Conservation (phyloP, 2,113 vertebrate genomes). For the Cheilinus undulatus region DNA sequence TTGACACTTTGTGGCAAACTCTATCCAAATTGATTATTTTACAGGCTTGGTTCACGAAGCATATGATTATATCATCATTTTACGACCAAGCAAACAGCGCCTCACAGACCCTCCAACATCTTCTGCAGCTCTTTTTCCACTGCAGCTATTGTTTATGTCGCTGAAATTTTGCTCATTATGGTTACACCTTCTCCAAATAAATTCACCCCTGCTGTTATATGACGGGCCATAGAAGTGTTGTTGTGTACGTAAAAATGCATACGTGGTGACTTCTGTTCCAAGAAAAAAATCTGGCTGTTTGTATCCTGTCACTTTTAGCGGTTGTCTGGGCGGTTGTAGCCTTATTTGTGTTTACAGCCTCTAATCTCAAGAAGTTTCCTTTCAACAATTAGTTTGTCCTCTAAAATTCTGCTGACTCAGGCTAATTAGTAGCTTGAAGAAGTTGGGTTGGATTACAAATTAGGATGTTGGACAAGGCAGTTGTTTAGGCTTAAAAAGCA, state of each 20-base stretch:
- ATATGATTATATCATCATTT: constrained; percentile 19
- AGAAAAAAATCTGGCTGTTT: constrained; percentile 43
- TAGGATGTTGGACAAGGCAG: neutral
- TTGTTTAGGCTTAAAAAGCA: neutral
- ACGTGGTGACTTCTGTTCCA: constrained; percentile 22
- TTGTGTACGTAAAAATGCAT: constrained; percentile 39
- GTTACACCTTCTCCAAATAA: constrained; percentile 57
- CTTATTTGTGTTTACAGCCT: constrained; percentile 31
- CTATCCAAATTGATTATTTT: constrained; percentile 43
- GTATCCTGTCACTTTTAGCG: constrained; percentile 11
- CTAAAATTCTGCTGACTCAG: neutral
- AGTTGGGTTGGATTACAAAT: neutral
- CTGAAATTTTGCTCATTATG: constrained; percentile 46
- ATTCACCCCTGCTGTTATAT: constrained; percentile 36
- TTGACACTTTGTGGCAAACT: constrained; percentile 40
- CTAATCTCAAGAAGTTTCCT: constrained; percentile 9
- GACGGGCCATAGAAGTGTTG: constrained; percentile 8
- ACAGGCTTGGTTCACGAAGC: constrained; percentile 16
- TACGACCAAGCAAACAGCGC: constrained; percentile 29
- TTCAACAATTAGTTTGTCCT: constrained; percentile 15
- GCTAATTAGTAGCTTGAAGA: constrained; percentile 17
- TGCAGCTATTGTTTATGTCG: constrained; percentile 28
- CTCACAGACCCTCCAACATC: constrained; percentile 22
- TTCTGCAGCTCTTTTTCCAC: constrained; percentile 25
- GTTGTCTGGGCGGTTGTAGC: constrained; percentile 14